These are phyloP conservation scores for Gallinago stenura DNA, from an alignment of 2,797 vertebrate genomes.

Conservation along the genomic window DNA sequence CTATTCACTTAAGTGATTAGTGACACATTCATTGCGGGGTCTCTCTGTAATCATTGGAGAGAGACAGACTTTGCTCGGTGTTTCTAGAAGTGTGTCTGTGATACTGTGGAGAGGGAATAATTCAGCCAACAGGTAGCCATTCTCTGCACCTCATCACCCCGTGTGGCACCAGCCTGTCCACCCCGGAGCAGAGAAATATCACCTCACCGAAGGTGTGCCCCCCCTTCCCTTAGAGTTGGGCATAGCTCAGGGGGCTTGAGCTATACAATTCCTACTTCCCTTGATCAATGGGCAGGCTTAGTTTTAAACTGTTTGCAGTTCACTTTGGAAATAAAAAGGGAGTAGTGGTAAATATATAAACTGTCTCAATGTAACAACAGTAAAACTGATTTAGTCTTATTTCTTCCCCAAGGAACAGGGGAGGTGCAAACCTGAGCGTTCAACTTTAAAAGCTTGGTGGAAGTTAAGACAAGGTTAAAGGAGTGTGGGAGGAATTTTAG, in stretches of 20 bases:
- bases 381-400: background rate
- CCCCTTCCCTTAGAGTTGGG: background rate
- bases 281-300: background rate
- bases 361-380: background rate
- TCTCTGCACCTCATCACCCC: background rate
- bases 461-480: background rate
- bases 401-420: background rate
- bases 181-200: background rate
- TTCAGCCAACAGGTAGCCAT: background rate
- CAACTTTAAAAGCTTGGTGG: background rate
- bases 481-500: background rate
- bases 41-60: background rate
- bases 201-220: accelerated
- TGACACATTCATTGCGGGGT: background rate
- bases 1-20: background rate
- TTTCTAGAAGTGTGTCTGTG: background rate
- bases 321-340: background rate
- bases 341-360: background rate
- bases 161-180: accelerated
- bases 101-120: background rate
- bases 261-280: background rate
- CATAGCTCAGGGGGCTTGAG: background rate
- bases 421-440: background rate
- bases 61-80: background rate
- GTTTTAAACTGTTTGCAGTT: background rate